Conservation (phyloP, 1,140 invertebrate species). For the Lordiphosa clarofinis region DNA sequence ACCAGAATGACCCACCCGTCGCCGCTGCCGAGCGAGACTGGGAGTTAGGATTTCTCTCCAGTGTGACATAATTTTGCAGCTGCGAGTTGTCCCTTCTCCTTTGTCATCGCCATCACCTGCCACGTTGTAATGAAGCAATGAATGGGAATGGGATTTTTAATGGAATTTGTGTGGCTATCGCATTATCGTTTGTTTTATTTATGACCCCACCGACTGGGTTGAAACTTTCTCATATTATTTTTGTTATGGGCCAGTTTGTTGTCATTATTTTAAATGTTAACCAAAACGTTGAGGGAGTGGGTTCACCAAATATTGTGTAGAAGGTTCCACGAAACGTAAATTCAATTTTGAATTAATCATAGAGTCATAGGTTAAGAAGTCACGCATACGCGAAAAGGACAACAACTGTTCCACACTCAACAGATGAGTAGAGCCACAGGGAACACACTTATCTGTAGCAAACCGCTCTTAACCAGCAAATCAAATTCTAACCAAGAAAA, state of each 20-base stretch:
- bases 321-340: too few species aligned
- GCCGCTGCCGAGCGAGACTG: slow-evolving; percentile 9
- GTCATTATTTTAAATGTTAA: too few species aligned
- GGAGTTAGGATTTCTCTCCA: background rate
- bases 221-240: slow-evolving; percentile 26
- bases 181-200: slow-evolving; percentile 47
- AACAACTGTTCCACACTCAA: too few species aligned
- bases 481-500: too few species aligned
- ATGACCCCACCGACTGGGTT: slow-evolving; percentile 21
- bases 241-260: slow-evolving; percentile 30
- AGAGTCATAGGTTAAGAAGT: too few species aligned
- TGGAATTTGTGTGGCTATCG: slow-evolving; percentile 50
- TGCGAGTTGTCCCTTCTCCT: slow-evolving; percentile 8
- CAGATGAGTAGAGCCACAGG: too few species aligned
- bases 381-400: too few species aligned
- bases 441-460: too few species aligned
- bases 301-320: too few species aligned
- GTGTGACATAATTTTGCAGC: slow-evolving; percentile 19
- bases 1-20: slow-evolving; percentile 17
- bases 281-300: too few species aligned
- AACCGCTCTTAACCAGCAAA: too few species aligned
- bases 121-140: slow-evolving; percentile 52
- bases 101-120: slow-evolving; percentile 12
- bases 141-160: slow-evolving; percentile 37
- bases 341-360: too few species aligned